phyloP scores from a whole-genome alignment of 2,113 vertebrate species.

The Microtus montanus region DNA sequence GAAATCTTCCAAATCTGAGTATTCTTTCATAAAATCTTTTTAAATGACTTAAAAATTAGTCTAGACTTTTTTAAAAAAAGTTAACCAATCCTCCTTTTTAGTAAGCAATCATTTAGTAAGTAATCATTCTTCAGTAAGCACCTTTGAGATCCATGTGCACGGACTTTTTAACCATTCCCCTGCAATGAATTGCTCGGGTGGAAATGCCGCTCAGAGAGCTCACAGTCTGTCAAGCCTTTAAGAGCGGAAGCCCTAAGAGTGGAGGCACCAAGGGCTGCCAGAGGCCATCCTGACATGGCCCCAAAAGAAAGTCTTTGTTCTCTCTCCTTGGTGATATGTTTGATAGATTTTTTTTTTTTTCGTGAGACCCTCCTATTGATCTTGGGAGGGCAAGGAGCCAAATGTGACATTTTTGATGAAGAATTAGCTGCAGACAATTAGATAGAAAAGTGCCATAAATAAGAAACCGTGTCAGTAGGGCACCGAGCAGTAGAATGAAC shows the following conservation, averaged over 20 bases:
- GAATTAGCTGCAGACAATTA: constrained; percentile 70
- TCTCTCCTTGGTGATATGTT: constrained; percentile 64
- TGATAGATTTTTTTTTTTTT: constrained; percentile 68
- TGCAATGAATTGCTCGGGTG: constrained; percentile 12
- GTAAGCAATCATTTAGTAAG: neutral
- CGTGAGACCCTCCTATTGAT: constrained; percentile 66
- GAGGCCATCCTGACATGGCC: neutral
- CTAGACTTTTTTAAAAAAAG: neutral
- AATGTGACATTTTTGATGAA: constrained; percentile 72
- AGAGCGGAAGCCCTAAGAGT: neutral
- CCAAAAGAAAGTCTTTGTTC: neutral
- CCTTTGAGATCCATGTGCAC: neutral
- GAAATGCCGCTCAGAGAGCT: neutral
- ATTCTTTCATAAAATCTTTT: constrained; percentile 26
- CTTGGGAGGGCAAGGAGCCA: constrained; percentile 68
- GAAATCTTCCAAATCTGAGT: neutral
- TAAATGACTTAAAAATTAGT: constrained; percentile 46
- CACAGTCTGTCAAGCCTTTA: neutral
- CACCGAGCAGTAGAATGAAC: constrained; percentile 44
- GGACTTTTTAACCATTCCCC: constrained; percentile 52
- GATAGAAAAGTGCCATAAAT: constrained; percentile 69
- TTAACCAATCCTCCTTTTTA: neutral
- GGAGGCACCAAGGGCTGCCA: neutral
- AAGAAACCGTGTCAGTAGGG: constrained; percentile 60
- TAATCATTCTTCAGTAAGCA: constrained; percentile 32